Evolutionary conservation across 2,888 invertebrate genomes (phyloP).

Genomic region (Dasypogon diadema): DNA sequence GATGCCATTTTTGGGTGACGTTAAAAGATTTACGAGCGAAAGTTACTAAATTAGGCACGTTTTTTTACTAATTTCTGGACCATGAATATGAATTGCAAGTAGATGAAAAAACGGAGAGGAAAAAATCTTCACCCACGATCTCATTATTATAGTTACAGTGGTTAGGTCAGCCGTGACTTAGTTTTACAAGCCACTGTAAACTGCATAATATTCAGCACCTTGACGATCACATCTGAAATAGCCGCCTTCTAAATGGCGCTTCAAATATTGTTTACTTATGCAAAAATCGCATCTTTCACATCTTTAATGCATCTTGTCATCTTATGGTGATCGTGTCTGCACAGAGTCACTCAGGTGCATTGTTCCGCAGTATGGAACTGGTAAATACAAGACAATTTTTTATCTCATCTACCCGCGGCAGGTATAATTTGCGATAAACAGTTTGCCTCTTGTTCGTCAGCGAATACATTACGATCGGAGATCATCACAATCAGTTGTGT

Average conservation of each 20-base stretch:
- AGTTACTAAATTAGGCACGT: constrained; percentile 25
- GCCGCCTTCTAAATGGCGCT: constrained; percentile 40
- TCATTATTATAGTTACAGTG: not conserved
- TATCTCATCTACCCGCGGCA: not conserved
- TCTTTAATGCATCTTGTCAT: constrained; percentile 46
- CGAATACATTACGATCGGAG: constrained; percentile 10
- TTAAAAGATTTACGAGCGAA: constrained; percentile 27
- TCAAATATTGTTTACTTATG: constrained; percentile 31
- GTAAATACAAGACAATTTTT: constrained; percentile 35
- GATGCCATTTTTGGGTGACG: not conserved
- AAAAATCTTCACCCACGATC: too few relatives aligned
- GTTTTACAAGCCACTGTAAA: constrained; percentile 14
- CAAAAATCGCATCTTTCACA: constrained; percentile 26
- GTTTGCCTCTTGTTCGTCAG: constrained; percentile 2
- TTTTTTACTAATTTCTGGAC: not conserved
- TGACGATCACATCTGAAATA: constrained; percentile 22
- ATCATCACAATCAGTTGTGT: not conserved
- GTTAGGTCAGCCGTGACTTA: not conserved
- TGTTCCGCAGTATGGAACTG: constrained; percentile 24
- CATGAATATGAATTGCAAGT: constrained; percentile 11
- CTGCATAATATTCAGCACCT: constrained; percentile 5
- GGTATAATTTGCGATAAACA: constrained; percentile 32
- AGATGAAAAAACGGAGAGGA: too few relatives aligned
- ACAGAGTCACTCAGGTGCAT: constrained; percentile 30
- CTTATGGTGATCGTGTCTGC: constrained; percentile 30